Evolutionary conservation across 2,113 vertebrate species (phyloP).

Genomic region (Pelusios castaneus): DNA sequence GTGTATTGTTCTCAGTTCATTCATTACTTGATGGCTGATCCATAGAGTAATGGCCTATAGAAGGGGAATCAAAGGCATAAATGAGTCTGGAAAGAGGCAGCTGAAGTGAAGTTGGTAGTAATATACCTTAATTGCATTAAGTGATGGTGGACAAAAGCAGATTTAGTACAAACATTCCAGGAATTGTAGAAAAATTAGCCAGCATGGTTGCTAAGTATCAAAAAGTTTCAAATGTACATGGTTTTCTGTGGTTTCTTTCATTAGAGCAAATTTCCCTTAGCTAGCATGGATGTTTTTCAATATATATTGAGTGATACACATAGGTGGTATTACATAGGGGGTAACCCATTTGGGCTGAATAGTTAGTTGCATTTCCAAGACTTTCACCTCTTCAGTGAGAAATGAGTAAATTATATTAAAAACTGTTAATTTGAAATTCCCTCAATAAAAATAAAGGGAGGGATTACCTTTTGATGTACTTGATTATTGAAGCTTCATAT

Average conservation of each 20-base stretch:
- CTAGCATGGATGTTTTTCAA: not conserved
- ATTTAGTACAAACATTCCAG: not conserved
- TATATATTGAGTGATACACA: not conserved
- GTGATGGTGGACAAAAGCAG: not conserved
- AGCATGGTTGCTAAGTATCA: conserved; percentile 6
- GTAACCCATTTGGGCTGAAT: conserved; percentile 33
- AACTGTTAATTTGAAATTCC: not conserved
- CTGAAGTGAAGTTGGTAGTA: not conserved
- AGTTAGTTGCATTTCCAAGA: conserved; percentile 6
- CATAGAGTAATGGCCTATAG: not conserved
- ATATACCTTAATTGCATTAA: not conserved
- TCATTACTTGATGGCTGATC: not conserved
- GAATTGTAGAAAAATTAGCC: not conserved
- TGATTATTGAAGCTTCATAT: conserved; percentile 37
- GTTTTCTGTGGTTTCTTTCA: not conserved
- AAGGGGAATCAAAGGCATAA: not conserved
- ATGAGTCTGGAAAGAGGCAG: not conserved
- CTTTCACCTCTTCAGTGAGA: conserved; percentile 39
- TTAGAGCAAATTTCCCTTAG: conserved; percentile 43
- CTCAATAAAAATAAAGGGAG: not conserved
- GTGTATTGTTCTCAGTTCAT: not conserved
- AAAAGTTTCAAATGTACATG: not conserved
- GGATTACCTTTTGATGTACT: not conserved
- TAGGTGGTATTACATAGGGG: conserved; percentile 14
- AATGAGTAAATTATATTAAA: conserved; percentile 19